Evolutionary conservation across 2,797 vertebrate genomes (phyloP).

Genomic region (Enteromius paludinosus): DNA sequence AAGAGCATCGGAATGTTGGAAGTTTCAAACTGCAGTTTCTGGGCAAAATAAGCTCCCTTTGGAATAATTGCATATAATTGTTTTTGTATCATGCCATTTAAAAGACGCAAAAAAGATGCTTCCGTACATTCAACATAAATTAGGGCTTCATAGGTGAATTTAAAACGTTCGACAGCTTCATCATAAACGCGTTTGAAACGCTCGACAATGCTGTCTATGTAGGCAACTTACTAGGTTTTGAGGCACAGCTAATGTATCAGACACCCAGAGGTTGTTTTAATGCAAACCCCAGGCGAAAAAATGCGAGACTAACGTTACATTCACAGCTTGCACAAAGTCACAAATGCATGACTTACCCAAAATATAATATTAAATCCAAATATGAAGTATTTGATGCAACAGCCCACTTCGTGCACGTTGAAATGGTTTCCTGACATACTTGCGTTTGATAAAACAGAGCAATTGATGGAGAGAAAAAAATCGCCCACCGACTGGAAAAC

Average conservation of each 20-base stretch:
- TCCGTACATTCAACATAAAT: not conserved
- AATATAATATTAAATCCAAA: conserved; percentile 99
- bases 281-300: not conserved
- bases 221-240: not conserved
- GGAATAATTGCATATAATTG: not conserved
- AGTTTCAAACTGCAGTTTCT: not conserved
- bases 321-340: not conserved
- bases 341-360: conserved; percentile 85
- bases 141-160: not conserved
- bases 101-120: not conserved
- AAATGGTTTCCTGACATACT: conserved; percentile 98
- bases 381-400: conserved; percentile 99
- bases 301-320: not conserved
- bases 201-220: not conserved
- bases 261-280: not conserved
- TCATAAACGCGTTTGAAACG: not conserved
- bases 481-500: conserved; percentile 17
- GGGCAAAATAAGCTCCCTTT: not conserved
- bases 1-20: not conserved
- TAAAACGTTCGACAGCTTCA: not conserved
- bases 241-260: not conserved
- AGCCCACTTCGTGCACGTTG: conserved; percentile 98
- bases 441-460: conserved; percentile 44
- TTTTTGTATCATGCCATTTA: not conserved
- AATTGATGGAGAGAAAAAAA: conserved; percentile 22